Base-by-base conservation (phyloP, 2,113 vertebrate species). In the Phoenicopterus ruber region DNA sequence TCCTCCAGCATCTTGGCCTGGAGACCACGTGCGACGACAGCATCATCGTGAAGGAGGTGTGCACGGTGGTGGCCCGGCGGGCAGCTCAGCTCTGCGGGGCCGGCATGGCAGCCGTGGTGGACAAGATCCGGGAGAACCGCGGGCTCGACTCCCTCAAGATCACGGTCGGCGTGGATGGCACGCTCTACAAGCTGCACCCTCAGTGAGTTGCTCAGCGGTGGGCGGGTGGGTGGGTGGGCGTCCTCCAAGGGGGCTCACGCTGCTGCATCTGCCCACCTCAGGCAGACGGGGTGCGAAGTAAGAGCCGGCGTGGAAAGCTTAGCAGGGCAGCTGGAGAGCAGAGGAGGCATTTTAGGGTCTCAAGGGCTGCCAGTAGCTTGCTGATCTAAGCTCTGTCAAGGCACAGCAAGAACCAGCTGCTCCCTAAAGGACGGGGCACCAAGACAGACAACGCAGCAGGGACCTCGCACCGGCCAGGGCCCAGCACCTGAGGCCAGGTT, bases 11-110 rank as follows among this genome's bases (percentile, higher is more conserved):
- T 92, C 93, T 99, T 8, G 99, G 99, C 10, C 98, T 99, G 49
- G 98, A 99, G 95, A 99, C 98, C 96, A 99, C 99, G 0, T 99
- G 99, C 1, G 99, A 99, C 0, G 99, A 99, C 98, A 99, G 99
- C 94, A 99, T 99, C 83, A 98, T 99, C 0, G 99, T 99, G 70
- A 99, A 99, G 97, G 99, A 99, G 96, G 99, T 99, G 96, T 99
- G 99, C 92, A 93, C 98, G 0, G 98, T 99, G 69, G 99, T 99
- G 17, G 98, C 99, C 0, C 97, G 98, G 29, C 97, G 99, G 1
- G 99, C 99, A 0, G 99, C 99, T 2, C 99, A 99, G 98, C 98
- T 99, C 76, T 99, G 99, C 1, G 99, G 99, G 0, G 99, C 99
- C 0, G 99, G 99, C 55, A 98, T 99, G 94, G 99, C 99, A 0